phyloP scores from a whole-genome alignment of 2,888 invertebrate species.

The Euproctis similis region DNA sequence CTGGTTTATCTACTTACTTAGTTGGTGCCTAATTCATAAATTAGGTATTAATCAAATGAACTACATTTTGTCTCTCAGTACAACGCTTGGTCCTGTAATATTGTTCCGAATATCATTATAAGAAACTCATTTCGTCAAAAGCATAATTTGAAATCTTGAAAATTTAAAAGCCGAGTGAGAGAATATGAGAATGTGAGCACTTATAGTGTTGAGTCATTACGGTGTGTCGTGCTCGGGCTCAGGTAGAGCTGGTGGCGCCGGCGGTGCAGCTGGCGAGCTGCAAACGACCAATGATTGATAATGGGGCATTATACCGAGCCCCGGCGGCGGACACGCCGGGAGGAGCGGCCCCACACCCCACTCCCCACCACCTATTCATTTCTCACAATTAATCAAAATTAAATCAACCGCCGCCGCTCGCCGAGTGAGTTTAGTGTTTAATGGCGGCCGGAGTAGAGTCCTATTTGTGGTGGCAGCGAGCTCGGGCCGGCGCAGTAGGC shows the following conservation, averaged over 20 bases:
- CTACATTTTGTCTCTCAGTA: no score
- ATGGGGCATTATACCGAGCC: conserved; percentile 36
- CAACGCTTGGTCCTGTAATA: no score
- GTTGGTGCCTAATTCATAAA: no score
- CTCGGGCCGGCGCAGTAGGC: conserved; percentile 49
- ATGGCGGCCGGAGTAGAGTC: conserved; percentile 26
- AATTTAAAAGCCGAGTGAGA: conserved; percentile 5
- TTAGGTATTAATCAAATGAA: no score
- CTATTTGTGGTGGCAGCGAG: conserved; percentile 31
- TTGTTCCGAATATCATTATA: no score
- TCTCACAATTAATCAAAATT: conserved; percentile 75
- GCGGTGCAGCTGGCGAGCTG: conserved; percentile 9
- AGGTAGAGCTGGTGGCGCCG: background rate
- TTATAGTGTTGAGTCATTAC: conserved; percentile 5
- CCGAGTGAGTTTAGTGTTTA: conserved; percentile 37
- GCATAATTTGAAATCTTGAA: conserved; percentile 3
- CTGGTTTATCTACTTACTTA: no score
- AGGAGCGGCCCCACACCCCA: conserved; percentile 15
- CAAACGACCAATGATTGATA: conserved; percentile 40
- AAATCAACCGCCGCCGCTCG: conserved; percentile 47
- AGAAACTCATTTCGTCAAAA: conserved; percentile 5
- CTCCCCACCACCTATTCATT: conserved; percentile 53
- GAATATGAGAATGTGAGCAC: conserved; percentile 6
- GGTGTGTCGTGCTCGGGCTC: background rate
- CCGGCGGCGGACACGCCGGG: conserved; percentile 21